These are phyloP conservation scores for Drosophila athabasca DNA, from an alignment of 1,140 invertebrate genomes.

Conservation along the genomic window DNA sequence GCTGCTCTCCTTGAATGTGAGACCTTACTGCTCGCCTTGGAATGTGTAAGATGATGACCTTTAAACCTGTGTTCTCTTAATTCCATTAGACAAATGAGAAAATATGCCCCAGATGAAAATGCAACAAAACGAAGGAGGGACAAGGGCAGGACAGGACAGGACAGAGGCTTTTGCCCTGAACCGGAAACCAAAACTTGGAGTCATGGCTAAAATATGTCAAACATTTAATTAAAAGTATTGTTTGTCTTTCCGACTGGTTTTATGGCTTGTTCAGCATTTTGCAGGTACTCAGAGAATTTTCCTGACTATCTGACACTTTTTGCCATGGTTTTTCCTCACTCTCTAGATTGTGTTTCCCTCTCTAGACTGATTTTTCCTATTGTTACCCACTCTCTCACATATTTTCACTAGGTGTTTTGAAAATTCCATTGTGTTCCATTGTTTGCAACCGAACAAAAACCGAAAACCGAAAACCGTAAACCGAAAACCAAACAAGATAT, in stretches of 20 bases:
- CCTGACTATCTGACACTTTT: not conserved
- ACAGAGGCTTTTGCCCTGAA: slow-evolving; percentile 1
- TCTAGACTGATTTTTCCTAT: too few relatives aligned
- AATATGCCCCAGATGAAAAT: slow-evolving; percentile 2
- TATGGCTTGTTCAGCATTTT: slow-evolving; percentile 1
- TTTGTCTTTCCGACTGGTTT: not conserved
- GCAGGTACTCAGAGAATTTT: slow-evolving; percentile 7
- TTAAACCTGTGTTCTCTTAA: slow-evolving; percentile 37
- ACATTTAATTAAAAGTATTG: slow-evolving; percentile 43
- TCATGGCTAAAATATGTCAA: too few relatives aligned
- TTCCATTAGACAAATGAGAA: slow-evolving; percentile 32
- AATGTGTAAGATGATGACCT: too few relatives aligned
- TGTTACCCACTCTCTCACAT: too few relatives aligned
- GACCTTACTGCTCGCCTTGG: too few relatives aligned
- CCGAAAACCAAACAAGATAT: slow-evolving; percentile 9
- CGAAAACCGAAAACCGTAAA: too few relatives aligned
- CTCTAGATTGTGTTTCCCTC: too few relatives aligned
- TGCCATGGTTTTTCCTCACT: too few relatives aligned
- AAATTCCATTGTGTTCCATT: too few relatives aligned
- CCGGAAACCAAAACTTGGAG: slow-evolving; percentile 8
- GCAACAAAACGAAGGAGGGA: not conserved
- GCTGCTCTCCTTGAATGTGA: too few relatives aligned
- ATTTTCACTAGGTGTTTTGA: too few relatives aligned
- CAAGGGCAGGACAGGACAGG: not conserved
- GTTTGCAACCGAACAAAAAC: too few relatives aligned